Conservation (phyloP, 2,888 invertebrate species). For the Dugesia japonica region DNA sequence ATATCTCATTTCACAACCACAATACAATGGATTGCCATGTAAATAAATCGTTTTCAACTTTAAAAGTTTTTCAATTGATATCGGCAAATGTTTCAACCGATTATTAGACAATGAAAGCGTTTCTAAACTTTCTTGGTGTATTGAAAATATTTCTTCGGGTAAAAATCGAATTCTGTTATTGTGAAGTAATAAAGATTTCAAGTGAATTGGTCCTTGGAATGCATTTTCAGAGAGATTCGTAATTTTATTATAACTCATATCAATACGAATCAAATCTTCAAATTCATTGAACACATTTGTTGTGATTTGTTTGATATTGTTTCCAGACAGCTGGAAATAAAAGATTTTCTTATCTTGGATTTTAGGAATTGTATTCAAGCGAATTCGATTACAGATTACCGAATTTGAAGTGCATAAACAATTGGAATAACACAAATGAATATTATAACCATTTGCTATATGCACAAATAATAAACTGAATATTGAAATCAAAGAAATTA, state of each 20-base stretch:
- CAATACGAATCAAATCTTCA: not conserved
- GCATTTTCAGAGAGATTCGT: not conserved
- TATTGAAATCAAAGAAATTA: no score
- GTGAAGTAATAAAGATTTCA: not conserved
- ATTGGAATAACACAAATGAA: no score
- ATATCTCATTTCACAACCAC: not conserved
- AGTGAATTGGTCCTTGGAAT: constrained; percentile 20
- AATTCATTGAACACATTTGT: not conserved
- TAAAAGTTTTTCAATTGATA: constrained; percentile 14
- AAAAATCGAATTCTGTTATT: not conserved
- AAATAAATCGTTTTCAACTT: not conserved
- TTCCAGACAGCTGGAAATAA: not conserved
- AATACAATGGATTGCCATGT: constrained; percentile 9
- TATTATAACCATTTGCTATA: no score
- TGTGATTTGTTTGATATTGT: not conserved
- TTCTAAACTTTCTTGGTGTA: constrained; percentile 22
- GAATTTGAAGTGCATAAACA: no score
- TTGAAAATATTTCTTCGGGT: constrained; percentile 17
- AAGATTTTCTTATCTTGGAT: not conserved
- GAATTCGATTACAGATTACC: no score
- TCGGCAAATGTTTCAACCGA: constrained; percentile 9
- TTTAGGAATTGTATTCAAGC: not conserved
- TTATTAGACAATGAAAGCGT: not conserved
- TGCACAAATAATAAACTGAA: no score
- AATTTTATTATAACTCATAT: not conserved